phyloP scores from a whole-genome alignment of 2,797 vertebrate genomes.

The Danionella dracula region DNA sequence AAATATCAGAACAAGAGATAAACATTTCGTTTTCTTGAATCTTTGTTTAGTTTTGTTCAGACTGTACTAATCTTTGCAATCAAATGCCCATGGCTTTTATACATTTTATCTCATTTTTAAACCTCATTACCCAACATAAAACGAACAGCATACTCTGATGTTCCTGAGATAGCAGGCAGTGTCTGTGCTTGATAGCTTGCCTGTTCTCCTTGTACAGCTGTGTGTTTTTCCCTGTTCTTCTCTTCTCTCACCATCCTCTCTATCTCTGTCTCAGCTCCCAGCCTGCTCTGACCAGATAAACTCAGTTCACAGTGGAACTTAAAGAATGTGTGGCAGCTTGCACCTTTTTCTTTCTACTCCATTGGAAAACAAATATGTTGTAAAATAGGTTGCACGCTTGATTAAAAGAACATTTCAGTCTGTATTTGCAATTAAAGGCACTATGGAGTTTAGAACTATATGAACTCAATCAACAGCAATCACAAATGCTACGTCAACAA shows the following conservation, averaged over 20 bases:
- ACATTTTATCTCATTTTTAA: conserved; percentile 14
- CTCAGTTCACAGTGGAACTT: conserved; percentile 46
- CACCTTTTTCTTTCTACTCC: neutral
- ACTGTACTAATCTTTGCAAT: too few relatives aligned
- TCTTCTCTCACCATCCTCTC: conserved; percentile 46
- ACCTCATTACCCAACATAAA: conserved; percentile 31
- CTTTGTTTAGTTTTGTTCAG: too few relatives aligned
- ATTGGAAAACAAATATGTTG: too few relatives aligned
- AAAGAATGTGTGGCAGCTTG: conserved; percentile 44
- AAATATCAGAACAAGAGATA: too few relatives aligned
- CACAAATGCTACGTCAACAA: neutral
- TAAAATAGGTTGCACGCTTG: too few relatives aligned
- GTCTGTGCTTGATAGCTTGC: conserved; percentile 23
- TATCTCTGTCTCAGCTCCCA: conserved; percentile 64
- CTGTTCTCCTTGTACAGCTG: conserved; percentile 27
- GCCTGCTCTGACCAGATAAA: conserved; percentile 68
- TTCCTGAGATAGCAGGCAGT: conserved; percentile 9
- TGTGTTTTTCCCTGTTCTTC: conserved; percentile 40
- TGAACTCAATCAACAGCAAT: neutral
- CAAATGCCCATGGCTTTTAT: neutral
- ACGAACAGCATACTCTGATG: conserved; percentile 12
- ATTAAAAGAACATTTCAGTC: too few relatives aligned
- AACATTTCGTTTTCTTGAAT: too few relatives aligned
- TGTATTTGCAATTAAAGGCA: conserved; percentile 2
- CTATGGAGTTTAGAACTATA: neutral